These are phyloP conservation scores for Taeniopygia guttata DNA, from an alignment of 2,797 vertebrate genomes.

Conservation along the genomic window DNA sequence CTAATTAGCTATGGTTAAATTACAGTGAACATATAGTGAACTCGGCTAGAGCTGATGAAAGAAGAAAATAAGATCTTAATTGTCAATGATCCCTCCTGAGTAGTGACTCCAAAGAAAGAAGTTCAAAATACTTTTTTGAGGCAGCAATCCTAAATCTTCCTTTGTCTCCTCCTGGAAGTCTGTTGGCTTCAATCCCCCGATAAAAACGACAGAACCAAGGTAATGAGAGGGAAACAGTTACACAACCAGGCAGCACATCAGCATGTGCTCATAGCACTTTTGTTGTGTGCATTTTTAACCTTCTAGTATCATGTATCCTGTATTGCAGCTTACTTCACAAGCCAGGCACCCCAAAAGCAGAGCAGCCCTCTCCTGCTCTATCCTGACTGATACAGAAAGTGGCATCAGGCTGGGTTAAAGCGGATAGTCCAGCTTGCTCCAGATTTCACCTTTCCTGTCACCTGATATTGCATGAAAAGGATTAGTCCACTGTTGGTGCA, in stretches of 20 bases:
- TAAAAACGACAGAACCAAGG: background rate
- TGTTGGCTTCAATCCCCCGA: background rate
- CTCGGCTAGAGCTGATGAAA: background rate
- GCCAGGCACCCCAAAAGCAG: background rate
- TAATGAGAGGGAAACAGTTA: background rate
- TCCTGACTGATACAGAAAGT: background rate
- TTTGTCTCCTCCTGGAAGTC: background rate
- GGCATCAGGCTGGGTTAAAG: background rate
- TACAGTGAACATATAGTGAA: conserved; percentile 5
- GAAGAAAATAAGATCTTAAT: conserved; percentile 23
- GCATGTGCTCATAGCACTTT: background rate
- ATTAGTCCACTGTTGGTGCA: background rate
- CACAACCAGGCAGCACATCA: background rate
- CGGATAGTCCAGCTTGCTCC: background rate
- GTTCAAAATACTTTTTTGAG: background rate
- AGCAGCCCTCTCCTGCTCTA: background rate
- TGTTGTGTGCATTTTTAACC: background rate
- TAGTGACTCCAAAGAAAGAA: background rate
- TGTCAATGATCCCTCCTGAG: background rate
- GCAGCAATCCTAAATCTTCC: background rate
- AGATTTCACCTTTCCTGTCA: background rate
- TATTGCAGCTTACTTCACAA: accelerated
- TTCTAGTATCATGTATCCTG: no score
- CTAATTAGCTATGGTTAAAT: conserved; percentile 61
- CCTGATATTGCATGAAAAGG: background rate